Percentiles rank a stretch among this genome's conserved stretches.
Conservation (phyloP, 1,140 invertebrate genomes). For the Microvelia longipes region DNA sequence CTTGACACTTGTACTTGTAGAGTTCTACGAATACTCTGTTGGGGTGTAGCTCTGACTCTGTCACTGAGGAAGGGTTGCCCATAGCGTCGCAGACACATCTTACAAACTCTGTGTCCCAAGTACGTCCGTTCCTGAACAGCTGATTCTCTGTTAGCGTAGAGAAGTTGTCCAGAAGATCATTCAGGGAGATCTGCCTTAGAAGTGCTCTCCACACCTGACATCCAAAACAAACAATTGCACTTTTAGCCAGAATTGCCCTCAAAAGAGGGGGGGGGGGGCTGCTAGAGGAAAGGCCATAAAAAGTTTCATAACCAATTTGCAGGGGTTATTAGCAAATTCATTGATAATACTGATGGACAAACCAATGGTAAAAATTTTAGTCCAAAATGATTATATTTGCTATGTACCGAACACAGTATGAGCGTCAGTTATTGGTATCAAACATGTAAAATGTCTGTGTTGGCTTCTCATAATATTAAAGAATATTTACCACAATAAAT, state of each 20-base stretch:
- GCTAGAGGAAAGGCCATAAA: too few species aligned
- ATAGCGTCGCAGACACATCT: conserved; percentile 4
- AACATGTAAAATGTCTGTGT: too few species aligned
- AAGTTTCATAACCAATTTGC: too few species aligned
- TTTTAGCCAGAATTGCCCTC: not conserved
- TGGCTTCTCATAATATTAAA: too few species aligned
- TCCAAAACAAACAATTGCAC: not conserved
- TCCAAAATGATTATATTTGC: too few species aligned
- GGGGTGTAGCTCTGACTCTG: conserved; percentile 1
- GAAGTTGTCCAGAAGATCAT: conserved; percentile 6
- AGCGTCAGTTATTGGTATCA: too few species aligned
- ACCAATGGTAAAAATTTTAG: too few species aligned
- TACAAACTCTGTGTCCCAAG: conserved; percentile 9
- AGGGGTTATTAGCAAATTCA: too few species aligned
- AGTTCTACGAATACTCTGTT: conserved; percentile 9
- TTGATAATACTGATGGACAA: too few species aligned
- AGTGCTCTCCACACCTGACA: conserved; percentile 12
- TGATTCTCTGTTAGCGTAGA: conserved; percentile 1
- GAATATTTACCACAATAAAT: too few species aligned
- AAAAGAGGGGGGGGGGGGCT: not conserved
- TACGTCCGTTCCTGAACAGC: conserved; percentile 4
- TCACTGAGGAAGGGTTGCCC: not conserved
- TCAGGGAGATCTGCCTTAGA: conserved; percentile 5
- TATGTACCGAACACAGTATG: too few species aligned
- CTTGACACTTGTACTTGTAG: conserved; percentile 8